Evolutionary conservation across 2,888 invertebrate species (phyloP).

Genomic region (Bruchidius siliquastri): DNA sequence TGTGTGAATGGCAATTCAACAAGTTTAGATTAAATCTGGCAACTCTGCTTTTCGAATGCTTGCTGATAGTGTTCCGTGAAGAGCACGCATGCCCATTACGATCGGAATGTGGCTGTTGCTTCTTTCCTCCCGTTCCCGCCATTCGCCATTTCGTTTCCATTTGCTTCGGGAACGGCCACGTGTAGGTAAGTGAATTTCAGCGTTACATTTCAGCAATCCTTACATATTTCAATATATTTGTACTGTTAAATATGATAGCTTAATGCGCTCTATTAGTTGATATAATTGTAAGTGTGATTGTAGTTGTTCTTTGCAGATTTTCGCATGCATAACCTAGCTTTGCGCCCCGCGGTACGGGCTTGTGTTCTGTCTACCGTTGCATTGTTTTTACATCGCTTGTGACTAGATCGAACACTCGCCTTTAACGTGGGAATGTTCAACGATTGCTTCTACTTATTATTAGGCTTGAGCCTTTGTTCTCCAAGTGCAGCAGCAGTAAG

Average conservation of each 20-base stretch:
- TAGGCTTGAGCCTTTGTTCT: background rate
- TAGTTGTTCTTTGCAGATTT: background rate
- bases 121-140: constrained; percentile 1
- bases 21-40: background rate
- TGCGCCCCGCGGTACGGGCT: constrained; percentile 34
- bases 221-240: background rate
- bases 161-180: constrained; percentile 26
- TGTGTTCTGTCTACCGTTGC: constrained; percentile 45
- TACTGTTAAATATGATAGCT: constrained; percentile 5
- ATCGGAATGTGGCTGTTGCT: background rate
- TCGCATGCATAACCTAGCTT: background rate
- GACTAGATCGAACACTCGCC: constrained; percentile 49
- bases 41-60: background rate
- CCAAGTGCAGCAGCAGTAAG: background rate
- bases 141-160: constrained; percentile 21
- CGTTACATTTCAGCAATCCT: background rate
- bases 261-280: constrained; percentile 8
- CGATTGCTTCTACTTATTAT: constrained; percentile 5
- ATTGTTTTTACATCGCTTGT: constrained; percentile 30
- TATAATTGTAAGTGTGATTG: background rate
- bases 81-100: background rate
- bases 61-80: background rate
- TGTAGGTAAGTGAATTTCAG: constrained; percentile 17
- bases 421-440: constrained; percentile 34
- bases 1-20: background rate